Percentiles rank a stretch among this genome's conserved stretches.
Conservation (phyloP, 35 echinoderm and acorn worm genomes). For the Patiria miniata region DNA sequence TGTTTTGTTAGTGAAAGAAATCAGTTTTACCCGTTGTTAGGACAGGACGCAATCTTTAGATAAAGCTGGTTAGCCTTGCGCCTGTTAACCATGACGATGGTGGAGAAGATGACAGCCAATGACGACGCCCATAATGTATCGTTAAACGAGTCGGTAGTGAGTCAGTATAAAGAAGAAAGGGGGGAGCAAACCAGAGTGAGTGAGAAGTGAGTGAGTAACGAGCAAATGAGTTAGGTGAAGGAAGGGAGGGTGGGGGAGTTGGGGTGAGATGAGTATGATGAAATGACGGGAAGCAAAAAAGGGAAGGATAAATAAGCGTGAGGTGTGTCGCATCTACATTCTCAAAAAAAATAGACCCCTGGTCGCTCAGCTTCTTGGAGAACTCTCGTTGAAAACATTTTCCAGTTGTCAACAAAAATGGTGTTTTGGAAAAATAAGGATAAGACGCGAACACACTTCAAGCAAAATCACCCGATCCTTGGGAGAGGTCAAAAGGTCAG, state of each 20-base stretch:
- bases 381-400: no score
- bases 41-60: constrained; percentile 28
- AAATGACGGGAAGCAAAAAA: no score
- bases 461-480: no score
- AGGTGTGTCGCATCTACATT: no score
- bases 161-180: not conserved
- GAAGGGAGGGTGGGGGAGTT: not conserved
- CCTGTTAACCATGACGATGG: not conserved
- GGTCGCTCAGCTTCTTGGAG: no score
- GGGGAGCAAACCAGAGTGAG: not conserved
- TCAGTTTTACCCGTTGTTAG: constrained; percentile 10
- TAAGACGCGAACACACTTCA: no score
- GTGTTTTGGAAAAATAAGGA: no score
- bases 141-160: constrained; percentile 26
- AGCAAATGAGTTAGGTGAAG: constrained; percentile 27
- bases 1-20: constrained; percentile 15
- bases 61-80: constrained; percentile 30
- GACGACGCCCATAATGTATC: not conserved
- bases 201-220: constrained; percentile 33
- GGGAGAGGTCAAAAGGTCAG: not conserved
- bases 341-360: no score
- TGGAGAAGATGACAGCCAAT: not conserved
- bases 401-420: no score
- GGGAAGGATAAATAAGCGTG: no score
- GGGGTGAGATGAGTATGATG: not conserved